These are phyloP conservation scores for Psilopogon haemacephalus DNA, from an alignment of 2,113 vertebrate species.

Conservation along the genomic window DNA sequence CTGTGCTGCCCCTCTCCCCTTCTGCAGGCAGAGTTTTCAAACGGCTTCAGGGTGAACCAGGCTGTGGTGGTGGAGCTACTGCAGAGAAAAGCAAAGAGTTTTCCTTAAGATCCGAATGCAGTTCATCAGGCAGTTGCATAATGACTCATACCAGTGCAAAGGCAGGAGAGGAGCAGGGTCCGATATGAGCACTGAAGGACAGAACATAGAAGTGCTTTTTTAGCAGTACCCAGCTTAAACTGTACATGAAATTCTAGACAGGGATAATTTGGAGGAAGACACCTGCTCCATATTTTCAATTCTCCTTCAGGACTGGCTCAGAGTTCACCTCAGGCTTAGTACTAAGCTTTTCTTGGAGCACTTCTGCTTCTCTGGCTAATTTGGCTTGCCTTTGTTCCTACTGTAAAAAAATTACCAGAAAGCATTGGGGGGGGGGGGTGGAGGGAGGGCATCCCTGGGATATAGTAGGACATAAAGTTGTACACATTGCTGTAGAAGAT, in stretches of 20 bases:
- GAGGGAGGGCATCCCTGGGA: neutral
- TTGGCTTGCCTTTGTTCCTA: neutral
- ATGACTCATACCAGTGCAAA: neutral
- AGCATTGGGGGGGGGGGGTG: neutral
- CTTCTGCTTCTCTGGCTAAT: neutral
- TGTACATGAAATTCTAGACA: neutral
- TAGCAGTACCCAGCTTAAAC: neutral
- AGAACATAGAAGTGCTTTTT: neutral
- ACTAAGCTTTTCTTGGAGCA: neutral
- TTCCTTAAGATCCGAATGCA: neutral
- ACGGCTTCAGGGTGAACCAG: rapidly evolving
- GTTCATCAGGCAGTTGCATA: neutral
- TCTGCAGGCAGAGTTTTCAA: neutral
- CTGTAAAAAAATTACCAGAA: neutral
- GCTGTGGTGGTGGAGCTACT: neutral
- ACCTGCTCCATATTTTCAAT: neutral
- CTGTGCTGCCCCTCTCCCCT: neutral
- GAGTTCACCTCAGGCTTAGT: neutral
- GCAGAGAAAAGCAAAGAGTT: neutral
- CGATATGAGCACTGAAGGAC: neutral
- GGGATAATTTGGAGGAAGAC: neutral
- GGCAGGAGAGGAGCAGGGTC: neutral
- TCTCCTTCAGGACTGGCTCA: neutral
- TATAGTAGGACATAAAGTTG: neutral
- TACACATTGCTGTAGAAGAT: neutral